phyloP scores from a whole-genome alignment of 2,888 invertebrate species.

The Seladonia tumulorum region DNA sequence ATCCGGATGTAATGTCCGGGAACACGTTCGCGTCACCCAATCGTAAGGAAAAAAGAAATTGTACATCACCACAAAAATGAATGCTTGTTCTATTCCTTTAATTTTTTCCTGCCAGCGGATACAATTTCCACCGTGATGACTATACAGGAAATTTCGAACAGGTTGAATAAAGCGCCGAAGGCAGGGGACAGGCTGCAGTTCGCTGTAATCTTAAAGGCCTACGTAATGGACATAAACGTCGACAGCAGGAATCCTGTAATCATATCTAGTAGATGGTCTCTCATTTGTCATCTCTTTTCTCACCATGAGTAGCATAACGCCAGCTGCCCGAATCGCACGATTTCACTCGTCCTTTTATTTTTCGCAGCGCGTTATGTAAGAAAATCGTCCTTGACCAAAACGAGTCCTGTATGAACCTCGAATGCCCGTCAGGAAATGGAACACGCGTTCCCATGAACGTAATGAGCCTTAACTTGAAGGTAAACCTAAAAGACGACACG shows the following conservation, averaged over 20 bases:
- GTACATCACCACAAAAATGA: neutral
- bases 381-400: slow-evolving; percentile 68
- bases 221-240: slow-evolving; percentile 89
- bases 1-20: slow-evolving; percentile 67
- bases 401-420: slow-evolving; percentile 82
- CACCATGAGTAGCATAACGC: neutral
- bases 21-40: slow-evolving; percentile 78
- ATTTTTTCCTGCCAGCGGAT: slow-evolving; percentile 81
- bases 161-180: slow-evolving; percentile 79
- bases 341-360: neutral
- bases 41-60: slow-evolving; percentile 70
- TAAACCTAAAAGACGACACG: slow-evolving; percentile 81
- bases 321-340: neutral
- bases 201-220: slow-evolving; percentile 89
- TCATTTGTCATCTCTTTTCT: neutral
- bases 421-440: slow-evolving; percentile 82
- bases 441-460: slow-evolving; percentile 75
- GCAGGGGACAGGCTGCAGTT: slow-evolving; percentile 86
- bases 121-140: slow-evolving; percentile 87
- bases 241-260: slow-evolving; percentile 84
- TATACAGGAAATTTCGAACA: slow-evolving; percentile 86
- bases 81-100: neutral
- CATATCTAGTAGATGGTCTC: slow-evolving; percentile 75
- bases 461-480: slow-evolving; percentile 75
- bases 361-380: slow-evolving; percentile 80